Evolutionary conservation across 2,888 invertebrate genomes (phyloP), one percentile per base, ranked within the genome.

Genomic region (Eugnorisma glareosa): DNA sequence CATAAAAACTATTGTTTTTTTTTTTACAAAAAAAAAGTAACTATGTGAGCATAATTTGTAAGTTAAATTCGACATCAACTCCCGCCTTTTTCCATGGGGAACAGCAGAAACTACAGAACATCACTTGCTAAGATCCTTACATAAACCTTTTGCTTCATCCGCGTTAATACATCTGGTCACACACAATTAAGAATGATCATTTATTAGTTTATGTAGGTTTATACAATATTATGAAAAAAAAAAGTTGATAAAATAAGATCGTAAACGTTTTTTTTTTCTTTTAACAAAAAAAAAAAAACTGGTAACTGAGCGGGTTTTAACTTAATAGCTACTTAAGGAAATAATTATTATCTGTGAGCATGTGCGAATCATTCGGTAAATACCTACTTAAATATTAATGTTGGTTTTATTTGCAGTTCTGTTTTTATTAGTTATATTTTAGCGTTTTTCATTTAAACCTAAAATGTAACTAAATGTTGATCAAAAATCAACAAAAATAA

Each of bases 401-500:
- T 37, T 57, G 10, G 24, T n/a, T 13, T 57, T 37, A 37, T 13
- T 13, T 37, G 7, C 24, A 59, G 24, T 28, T 1, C 24, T 37
- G 6, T 37, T 74, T 13, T 24, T 28, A 28, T 57, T n/a, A n/a
- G n/a, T n/a, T n/a, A n/a, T n/a, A n/a, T n/a, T n/a, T n/a, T n/a
- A n/a, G n/a, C n/a, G n/a, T n/a, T n/a, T n/a, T n/a, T n/a, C n/a
- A n/a, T n/a, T n/a, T n/a, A 28, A 18, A 7, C 24, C 37, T 77
- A 59, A 48, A 51, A 51, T 18, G 5, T 45, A 48, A 45, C 15
- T 6, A 18, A 28, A 35, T 54, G 45, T 48, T 57, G 4, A 37
- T 48, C 3, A n/a, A 35, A 77, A 77, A 61, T 59, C 48, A 40
- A 48, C 37, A 67, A 35, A 57, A 75, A 28, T 15, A 45, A 35